Evolutionary conservation across 92 coral and sea anemone species (phyloP), one percentile per base, ranked within the genome.

Genomic region (Paragorgia papillata): DNA sequence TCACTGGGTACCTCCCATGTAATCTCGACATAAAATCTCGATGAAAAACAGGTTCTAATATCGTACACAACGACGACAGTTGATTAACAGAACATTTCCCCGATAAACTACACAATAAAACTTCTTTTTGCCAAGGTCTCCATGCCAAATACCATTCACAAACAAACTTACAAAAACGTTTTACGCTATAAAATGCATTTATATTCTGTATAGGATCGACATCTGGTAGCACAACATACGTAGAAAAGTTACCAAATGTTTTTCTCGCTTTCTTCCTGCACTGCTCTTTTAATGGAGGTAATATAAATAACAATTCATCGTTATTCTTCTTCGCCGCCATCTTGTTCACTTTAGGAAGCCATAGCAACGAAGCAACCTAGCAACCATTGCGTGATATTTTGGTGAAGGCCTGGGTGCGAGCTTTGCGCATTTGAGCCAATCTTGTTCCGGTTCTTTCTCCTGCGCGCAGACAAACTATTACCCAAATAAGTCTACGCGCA

Each of bases 21-120:
- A 95, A 89, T 64, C 89, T 88, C 18, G 89, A 83, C 4, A 84
- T 83, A 71, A 95, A 95, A 83, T 95, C 99, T 62, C 99, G 62
- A 83, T 95, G 99, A 78, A 95, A 95, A 12, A 95, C 97, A 37
- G 99, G 99, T 76, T 95, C 97, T 61, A 95, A 83, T 17, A 89
- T 86, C 10, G 99, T 91, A 32, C 88, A 67, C 22, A 95, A 85
- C 9, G 92, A 85, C 62, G 82, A 82, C 41, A 95, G 84, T 71
- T 91, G 97, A 30, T 74, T 81, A 68, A 89, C 88, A 49, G 90
- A 81, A 67, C 94, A 91, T 66, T 89, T 95, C 62, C 86, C 99
- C 1, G 99, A 86, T 70, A 91, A 82, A 41, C 89, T 89, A 61
- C 99, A 95, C 66, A 95, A 69, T 51, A 95, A 83, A 55, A 95